Conservation (phyloP, 2,888 invertebrate species). For the Lasiommata megera region DNA sequence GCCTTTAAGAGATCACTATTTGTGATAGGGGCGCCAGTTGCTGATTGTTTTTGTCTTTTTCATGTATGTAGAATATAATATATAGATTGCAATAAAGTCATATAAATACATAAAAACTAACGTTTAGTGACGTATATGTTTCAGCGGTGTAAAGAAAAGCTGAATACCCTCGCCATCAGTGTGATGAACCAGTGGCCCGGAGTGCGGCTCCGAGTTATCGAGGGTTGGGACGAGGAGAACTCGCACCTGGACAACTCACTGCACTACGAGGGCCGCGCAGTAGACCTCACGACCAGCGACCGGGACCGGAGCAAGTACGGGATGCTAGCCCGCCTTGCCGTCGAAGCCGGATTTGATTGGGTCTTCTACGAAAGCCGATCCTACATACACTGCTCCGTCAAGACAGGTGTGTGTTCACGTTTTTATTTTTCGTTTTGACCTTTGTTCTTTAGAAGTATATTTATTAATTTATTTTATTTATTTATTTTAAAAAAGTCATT, state of each 20-base stretch:
- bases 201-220: slow-evolving; percentile 94
- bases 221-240: slow-evolving; percentile 96
- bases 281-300: slow-evolving; percentile 97
- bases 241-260: slow-evolving; percentile 90
- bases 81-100: too few relatives aligned
- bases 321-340: slow-evolving; percentile 96
- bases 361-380: slow-evolving; percentile 97
- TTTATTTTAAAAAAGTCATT: too few relatives aligned
- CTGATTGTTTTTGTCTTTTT: too few relatives aligned
- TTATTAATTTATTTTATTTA: too few relatives aligned
- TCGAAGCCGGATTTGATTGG: slow-evolving; percentile 99
- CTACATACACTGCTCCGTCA: slow-evolving; percentile 98
- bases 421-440: too few relatives aligned
- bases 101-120: too few relatives aligned
- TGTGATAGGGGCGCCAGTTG: too few relatives aligned
- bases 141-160: slow-evolving; percentile 97
- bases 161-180: slow-evolving; percentile 95
- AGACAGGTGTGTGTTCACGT: slow-evolving; percentile 87
- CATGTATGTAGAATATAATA: too few relatives aligned
- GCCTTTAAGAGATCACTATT: too few relatives aligned
- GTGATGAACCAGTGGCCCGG: slow-evolving; percentile 99
- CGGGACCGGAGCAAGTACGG: slow-evolving; percentile 96
- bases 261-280: slow-evolving; percentile 98
- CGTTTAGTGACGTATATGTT: slow-evolving; percentile 51
- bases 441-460: too few relatives aligned